Base-by-base conservation (phyloP, 2,113 vertebrate genomes). In the Cebidichthys violaceus region DNA sequence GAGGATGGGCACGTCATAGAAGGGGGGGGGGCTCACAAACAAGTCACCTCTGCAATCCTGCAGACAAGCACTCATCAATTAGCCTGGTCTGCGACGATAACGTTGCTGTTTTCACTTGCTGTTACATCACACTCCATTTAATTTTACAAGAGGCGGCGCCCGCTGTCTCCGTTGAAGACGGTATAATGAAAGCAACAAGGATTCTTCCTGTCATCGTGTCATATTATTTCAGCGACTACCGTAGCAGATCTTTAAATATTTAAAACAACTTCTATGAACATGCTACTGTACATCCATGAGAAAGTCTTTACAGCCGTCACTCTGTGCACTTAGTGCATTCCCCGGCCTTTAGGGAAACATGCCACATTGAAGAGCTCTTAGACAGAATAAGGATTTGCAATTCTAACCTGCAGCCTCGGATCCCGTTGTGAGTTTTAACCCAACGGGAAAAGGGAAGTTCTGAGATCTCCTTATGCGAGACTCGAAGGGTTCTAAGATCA, bases 31-130 rank as follows among this genome's bases (percentile, higher is more conserved):
- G 29, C 82, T 91, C 81, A 81, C 82, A 86, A 90, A 90, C 88
- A 88, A 93, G 89, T 89, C 70, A 86, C 86, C 86, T 86, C 80
- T 74, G 72, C 85, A 89, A 90, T 73, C 69, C 87, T 78, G 60
- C 79, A 87, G 85, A 85, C 71, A 79, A 86, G 71, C 79, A 22
- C 82, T 88, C 89, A 86, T 90, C 86, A 89, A 89, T 91, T 91
- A 89, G 87, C 69, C 86, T 88, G 84, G 52, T 86, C 73, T 75
- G 45, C 70, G 82, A 88, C 82, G 90, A 90, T 90, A 91, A 86
- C 52, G 29, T 82, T 22, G 77, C 82, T 82, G 82, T 79, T 89
- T 82, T 73, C 64, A 37, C 69, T 79, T 13, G 76, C 74, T 77
- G 76, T 75, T 83, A 81, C 73, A 85, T 90, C 85, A 86, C 85